Evolutionary conservation across 2,113 vertebrate species (phyloP).

Genomic region (Lipophrys pholis): DNA sequence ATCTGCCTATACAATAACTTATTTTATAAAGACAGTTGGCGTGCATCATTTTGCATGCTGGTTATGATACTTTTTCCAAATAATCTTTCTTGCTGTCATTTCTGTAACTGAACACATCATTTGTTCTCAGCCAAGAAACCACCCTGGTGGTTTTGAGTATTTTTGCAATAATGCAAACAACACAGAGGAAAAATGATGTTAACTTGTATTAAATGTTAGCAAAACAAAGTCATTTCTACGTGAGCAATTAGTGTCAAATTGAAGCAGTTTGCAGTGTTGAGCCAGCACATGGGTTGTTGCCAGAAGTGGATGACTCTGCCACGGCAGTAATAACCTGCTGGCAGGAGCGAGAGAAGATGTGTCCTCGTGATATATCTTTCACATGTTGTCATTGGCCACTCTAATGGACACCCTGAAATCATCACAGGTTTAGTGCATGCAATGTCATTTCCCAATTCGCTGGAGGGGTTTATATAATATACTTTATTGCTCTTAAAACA

Average conservation of each 20-base stretch:
- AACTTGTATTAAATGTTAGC: conserved; percentile 10
- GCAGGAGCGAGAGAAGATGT: not conserved
- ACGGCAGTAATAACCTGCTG: conserved; percentile 11
- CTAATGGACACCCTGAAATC: conserved; percentile 15
- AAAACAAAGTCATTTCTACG: conserved; percentile 1
- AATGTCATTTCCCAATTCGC: conserved; percentile 67
- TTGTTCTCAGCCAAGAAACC: not conserved
- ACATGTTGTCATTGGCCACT: not conserved
- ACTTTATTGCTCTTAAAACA: conserved; percentile 88
- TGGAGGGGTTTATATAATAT: conserved; percentile 74
- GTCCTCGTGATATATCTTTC: conserved; percentile 5
- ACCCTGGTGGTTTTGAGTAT: not conserved
- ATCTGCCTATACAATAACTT: not conserved
- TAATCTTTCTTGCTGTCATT: not conserved
- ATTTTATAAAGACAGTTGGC: not conserved
- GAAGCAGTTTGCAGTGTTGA: conserved; percentile 19
- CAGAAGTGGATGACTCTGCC: conserved; percentile 7
- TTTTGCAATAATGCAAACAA: conserved; percentile 12
- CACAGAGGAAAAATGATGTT: not conserved
- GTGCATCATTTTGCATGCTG: not conserved
- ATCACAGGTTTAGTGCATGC: conserved; percentile 35
- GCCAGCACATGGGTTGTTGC: conserved; percentile 31
- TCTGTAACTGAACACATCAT: not conserved
- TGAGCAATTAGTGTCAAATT: no score
- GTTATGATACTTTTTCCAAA: not conserved